Base-by-base conservation (phyloP, 2,113 vertebrate species). In the Corapipo altera region DNA sequence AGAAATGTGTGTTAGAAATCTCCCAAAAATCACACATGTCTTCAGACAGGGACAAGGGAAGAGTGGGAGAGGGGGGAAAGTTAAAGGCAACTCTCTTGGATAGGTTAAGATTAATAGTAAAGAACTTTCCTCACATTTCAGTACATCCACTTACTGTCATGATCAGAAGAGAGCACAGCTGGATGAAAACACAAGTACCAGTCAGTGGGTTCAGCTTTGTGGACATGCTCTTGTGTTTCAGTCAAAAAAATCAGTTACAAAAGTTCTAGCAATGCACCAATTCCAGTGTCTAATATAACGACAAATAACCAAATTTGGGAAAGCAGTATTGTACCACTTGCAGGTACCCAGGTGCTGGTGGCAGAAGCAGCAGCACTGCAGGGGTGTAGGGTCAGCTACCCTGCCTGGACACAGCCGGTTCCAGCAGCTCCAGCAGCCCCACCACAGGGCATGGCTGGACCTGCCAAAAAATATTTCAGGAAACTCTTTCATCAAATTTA, bases 331-430 rank as follows among this genome's bases (percentile, higher is more conserved):
- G 7, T 33, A 8, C 2, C 4, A 4, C 30, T 6, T 54, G 26
- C 20, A 54, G 37, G 19, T 52, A 24, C 9, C 15, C 46, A 32
- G 19, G 15, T 1, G 1, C 21, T 22, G 11, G 28, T 3, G 14
- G 17, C 39, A 4, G 11, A 33, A 43, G 30, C 21, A 51, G 30
- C 26, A 70, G 17, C 46, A 20, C 30, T 39, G n/a, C 12, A 6
- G 30, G 15, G 4, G 8, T 8, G 5, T 12, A n/a, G 46, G 13
- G n/a, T 54, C 39, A 67, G 12, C 59, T 39, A 23, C 5, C 16
- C 27, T 0, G 0, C 7, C 8, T 0, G 0, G 24, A 21, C 74
- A 62, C 9, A n/a, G 15, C 0, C 3, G 0, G 9, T 39, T 73
- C 35, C 39, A 17, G 23, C 2, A 13, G 13, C 37, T n/a, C 54